These are phyloP conservation scores for Australoheros facetus DNA, from an alignment of 2,797 vertebrate species.

Conservation along the genomic window DNA sequence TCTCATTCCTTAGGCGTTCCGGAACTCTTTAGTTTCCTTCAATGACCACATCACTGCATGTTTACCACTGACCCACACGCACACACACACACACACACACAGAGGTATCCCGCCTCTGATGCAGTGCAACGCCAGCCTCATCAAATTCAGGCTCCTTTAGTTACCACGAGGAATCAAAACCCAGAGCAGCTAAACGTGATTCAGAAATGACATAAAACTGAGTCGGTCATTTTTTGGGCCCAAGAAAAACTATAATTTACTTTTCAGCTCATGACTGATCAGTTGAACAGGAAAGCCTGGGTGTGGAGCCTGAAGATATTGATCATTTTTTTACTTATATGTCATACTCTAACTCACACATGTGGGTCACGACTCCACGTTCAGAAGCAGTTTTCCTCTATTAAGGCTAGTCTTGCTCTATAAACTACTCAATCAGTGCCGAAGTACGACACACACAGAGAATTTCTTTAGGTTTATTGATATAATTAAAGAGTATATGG, in stretches of 20 bases:
- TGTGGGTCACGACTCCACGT: slow-evolving; percentile 50
- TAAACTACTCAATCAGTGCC: slow-evolving; percentile 47
- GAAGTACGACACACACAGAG: slow-evolving; percentile 29
- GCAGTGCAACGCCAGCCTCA: slow-evolving; percentile 28
- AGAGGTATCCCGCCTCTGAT: slow-evolving; percentile 26
- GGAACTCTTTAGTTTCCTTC: slow-evolving; percentile 63
- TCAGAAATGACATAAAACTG: slow-evolving; percentile 38
- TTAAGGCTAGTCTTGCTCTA: slow-evolving; percentile 32
- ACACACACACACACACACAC: slow-evolving; percentile 5
- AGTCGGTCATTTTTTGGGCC: slow-evolving; percentile 34
- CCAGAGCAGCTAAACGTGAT: slow-evolving; percentile 22
- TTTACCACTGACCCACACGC: slow-evolving; percentile 48
- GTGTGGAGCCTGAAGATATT: slow-evolving; percentile 53
- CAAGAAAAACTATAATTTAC: slow-evolving; percentile 63
- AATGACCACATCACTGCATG: slow-evolving; percentile 59
- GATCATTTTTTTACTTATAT: slow-evolving; percentile 56
- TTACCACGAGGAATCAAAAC: slow-evolving; percentile 13
- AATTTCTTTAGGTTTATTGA: slow-evolving; percentile 64
- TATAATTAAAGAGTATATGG: slow-evolving; percentile 67
- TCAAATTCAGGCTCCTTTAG: slow-evolving; percentile 9
- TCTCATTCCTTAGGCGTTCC: slow-evolving; percentile 68
- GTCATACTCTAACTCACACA: slow-evolving; percentile 44
- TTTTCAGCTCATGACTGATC: slow-evolving; percentile 43
- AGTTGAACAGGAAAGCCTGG: slow-evolving; percentile 46
- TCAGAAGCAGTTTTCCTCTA: slow-evolving; percentile 54